phyloP scores from a whole-genome alignment of 64 coral and sea anemone genomes.

The Porites lutea region DNA sequence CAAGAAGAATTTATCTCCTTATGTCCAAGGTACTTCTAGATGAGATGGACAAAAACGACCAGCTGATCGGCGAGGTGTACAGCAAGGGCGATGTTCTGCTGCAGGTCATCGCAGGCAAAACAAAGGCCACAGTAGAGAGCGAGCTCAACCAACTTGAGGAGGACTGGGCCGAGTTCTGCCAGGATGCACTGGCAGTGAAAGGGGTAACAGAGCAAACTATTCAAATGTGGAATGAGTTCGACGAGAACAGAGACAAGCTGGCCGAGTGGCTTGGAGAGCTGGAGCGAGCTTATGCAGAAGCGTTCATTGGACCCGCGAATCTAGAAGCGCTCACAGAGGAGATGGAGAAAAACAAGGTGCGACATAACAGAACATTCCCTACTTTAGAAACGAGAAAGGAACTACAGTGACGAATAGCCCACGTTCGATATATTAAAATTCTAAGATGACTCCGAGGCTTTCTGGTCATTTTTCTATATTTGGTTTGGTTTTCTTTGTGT shows the following conservation, averaged over 20 bases:
- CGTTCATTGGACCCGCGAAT: slow-evolving; percentile 52
- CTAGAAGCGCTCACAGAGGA: slow-evolving; percentile 55
- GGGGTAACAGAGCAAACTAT: slow-evolving; percentile 72
- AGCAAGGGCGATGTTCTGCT: slow-evolving; percentile 85
- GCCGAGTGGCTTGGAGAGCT: slow-evolving; percentile 81
- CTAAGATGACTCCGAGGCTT: too few species aligned
- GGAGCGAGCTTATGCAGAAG: slow-evolving; percentile 39
- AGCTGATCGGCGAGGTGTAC: slow-evolving; percentile 89
- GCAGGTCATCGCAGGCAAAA: slow-evolving; percentile 70
- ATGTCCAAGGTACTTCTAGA: slow-evolving; percentile 76
- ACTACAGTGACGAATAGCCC: too few species aligned
- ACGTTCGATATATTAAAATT: too few species aligned
- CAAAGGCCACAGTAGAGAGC: slow-evolving; percentile 74
- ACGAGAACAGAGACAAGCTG: slow-evolving; percentile 93
- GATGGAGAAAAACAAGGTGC: slow-evolving; percentile 79
- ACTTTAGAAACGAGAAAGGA: too few species aligned
- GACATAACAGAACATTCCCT: not conserved
- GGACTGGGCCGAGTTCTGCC: slow-evolving; percentile 93
- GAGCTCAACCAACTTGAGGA: slow-evolving; percentile 86
- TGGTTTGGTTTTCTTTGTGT: too few species aligned
- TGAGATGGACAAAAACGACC: slow-evolving; percentile 92
- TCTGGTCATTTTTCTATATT: too few species aligned
- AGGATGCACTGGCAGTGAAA: slow-evolving; percentile 77
- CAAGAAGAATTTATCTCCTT: not conserved
- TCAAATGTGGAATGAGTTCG: slow-evolving; percentile 85